Base-by-base conservation (phyloP, 2,113 vertebrate species). In the Platichthys stellatus region DNA sequence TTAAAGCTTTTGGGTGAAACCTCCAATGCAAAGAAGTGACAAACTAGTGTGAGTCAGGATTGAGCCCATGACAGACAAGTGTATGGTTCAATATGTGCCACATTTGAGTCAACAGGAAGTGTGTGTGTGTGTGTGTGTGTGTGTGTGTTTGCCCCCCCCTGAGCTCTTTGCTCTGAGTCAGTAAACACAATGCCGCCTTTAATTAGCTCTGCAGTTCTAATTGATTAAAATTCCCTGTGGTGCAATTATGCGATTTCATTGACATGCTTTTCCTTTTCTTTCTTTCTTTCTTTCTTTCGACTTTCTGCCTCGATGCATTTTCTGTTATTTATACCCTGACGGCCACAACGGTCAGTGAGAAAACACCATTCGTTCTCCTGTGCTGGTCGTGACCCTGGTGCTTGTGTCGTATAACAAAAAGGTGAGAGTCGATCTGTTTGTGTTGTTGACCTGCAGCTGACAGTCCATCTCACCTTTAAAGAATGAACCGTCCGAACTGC, bases 161-260 rank as follows among this genome's bases (percentile, higher is more conserved):
- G 64, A 80, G 85, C 71, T 80, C 35, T 3, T 51, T 0, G 28
- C 87, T 83, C 72, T 75, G 74, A 86, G 66, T 90, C 87, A 88
- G 90, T 89, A 91, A 92, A 90, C 91, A 92, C 87, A 91, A 87
- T 61, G 74, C 87, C 7, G 79, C 72, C 80, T 87, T 92, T 89
- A 92, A 92, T 93, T 91, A 89, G 84, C 85, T 84, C 73, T 23
- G 69, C 24, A 57, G 74, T 78, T 87, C 81, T 90, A 92, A 91
- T 92, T 90, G 91, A 92, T 92, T 90, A 78, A 88, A 92, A 93
- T 78, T 85, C 89, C 88, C 89, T 1, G 78, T 65, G 72, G 88
- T 11, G 72, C 89, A 91, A 91, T 92, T 88, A 92, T 86, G 80
- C 31, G 47, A 85, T 89, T 84, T 88, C 87, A 91, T 74, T 83